These are phyloP conservation scores for Syrphus vitripennis DNA, from an alignment of 2,888 invertebrate genomes.

Conservation along the genomic window DNA sequence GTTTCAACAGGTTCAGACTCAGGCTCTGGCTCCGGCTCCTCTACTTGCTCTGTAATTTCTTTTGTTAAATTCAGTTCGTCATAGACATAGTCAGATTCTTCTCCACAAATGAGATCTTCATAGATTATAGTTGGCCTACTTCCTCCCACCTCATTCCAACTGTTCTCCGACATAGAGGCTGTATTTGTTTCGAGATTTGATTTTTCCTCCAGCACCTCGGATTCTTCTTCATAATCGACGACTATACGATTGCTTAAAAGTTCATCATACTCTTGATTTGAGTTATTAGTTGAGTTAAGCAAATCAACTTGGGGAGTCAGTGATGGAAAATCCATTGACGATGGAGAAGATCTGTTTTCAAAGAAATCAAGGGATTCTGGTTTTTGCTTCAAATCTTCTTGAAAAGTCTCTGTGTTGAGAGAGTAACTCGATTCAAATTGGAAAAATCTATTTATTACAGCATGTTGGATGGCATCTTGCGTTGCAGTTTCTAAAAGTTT, in stretches of 20 bases:
- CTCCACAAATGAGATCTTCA: constrained; percentile 53
- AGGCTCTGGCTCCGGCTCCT: too few relatives aligned
- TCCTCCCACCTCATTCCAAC: constrained; percentile 16
- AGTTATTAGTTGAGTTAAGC: constrained; percentile 7
- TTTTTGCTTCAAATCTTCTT: background rate
- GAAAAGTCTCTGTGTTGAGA: background rate
- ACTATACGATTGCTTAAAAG: constrained; percentile 43
- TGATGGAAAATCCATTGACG: constrained; percentile 36
- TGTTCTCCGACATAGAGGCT: background rate
- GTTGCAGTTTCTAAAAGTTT: constrained; percentile 25
- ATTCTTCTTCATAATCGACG: constrained; percentile 23
- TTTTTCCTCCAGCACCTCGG: background rate
- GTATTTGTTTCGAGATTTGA: background rate
- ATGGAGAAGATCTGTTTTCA: background rate
- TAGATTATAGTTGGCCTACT: constrained; percentile 12
- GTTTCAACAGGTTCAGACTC: background rate
- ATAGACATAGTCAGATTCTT: constrained; percentile 22
- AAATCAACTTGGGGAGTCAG: constrained; percentile 42
- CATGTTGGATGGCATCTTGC: constrained; percentile 36
- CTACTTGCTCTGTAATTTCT: background rate
- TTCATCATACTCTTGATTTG: constrained; percentile 46
- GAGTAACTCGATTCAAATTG: constrained; percentile 33
- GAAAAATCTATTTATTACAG: constrained; percentile 14
- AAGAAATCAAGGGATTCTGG: constrained; percentile 33
- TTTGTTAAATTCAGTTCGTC: constrained; percentile 37